phyloP scores from a whole-genome alignment of 1,140 invertebrate species.

The Drosophila parvula region DNA sequence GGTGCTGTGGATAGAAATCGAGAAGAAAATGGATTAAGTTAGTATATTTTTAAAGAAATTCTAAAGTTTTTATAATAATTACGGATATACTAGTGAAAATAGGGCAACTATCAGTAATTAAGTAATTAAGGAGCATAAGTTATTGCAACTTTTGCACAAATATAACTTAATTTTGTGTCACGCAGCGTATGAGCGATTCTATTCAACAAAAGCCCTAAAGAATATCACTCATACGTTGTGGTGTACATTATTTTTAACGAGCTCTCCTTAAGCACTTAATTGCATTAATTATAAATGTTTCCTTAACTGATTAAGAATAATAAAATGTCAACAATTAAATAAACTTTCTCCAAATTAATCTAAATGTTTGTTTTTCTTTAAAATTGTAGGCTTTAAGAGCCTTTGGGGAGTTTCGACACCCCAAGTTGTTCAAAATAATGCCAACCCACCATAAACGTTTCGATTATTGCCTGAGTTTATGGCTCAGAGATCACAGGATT shows the following conservation, averaged over 20 bases:
- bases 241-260: background rate
- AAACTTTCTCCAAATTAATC: background rate
- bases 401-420: background rate
- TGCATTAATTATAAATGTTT: background rate
- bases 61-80: too few relatives aligned
- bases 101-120: background rate
- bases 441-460: conserved; percentile 16
- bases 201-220: too few relatives aligned
- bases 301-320: background rate
- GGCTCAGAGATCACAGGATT: conserved; percentile 47
- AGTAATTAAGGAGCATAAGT: background rate
- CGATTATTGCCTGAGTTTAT: conserved; percentile 39
- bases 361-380: background rate
- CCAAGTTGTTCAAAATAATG: background rate
- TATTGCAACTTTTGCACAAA: background rate
- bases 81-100: background rate
- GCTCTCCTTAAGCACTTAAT: background rate
- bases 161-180: background rate
- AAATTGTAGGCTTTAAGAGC: background rate
- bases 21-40: background rate
- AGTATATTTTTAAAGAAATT: too few relatives aligned
- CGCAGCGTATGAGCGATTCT: conserved; percentile 16
- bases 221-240: conserved; percentile 19
- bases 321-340: background rate
- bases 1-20: conserved; percentile 85